Evolutionary conservation across 1,140 invertebrate genomes (phyloP).

Genomic region (Drosophila nikananu): DNA sequence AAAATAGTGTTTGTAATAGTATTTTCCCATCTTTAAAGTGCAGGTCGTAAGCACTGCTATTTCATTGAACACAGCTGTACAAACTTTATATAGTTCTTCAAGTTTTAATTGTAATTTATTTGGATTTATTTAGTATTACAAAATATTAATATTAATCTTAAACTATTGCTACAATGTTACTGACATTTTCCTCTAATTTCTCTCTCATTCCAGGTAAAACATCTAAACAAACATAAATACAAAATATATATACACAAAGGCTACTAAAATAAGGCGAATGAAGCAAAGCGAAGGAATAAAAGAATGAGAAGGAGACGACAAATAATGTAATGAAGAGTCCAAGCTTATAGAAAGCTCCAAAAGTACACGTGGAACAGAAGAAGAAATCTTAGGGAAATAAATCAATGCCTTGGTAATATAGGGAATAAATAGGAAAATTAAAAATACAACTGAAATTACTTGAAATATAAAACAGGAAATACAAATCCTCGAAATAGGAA

Average conservation of each 20-base stretch:
- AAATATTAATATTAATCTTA: background rate
- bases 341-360: background rate
- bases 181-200: constrained; percentile 2
- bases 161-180: constrained; percentile 22
- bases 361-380: background rate
- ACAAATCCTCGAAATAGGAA: background rate
- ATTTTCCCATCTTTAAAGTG: no score
- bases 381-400: background rate
- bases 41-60: no score
- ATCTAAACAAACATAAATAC: constrained; percentile 14
- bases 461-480: background rate
- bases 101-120: background rate
- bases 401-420: background rate
- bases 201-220: constrained; percentile 66
- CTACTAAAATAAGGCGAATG: background rate
- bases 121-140: background rate
- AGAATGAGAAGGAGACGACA: background rate
- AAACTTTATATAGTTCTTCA: background rate
- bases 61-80: no score
- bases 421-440: no score
- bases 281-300: constrained; percentile 3
- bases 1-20: no score
- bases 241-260: background rate
- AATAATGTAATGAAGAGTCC: constrained; percentile 6
- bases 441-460: background rate